A percentile compares a stretch with the other conserved stretches of the same genome.
These are phyloP conservation scores for Oxytorus armatus DNA, from an alignment of 2,888 invertebrate species.

Conservation along the genomic window DNA sequence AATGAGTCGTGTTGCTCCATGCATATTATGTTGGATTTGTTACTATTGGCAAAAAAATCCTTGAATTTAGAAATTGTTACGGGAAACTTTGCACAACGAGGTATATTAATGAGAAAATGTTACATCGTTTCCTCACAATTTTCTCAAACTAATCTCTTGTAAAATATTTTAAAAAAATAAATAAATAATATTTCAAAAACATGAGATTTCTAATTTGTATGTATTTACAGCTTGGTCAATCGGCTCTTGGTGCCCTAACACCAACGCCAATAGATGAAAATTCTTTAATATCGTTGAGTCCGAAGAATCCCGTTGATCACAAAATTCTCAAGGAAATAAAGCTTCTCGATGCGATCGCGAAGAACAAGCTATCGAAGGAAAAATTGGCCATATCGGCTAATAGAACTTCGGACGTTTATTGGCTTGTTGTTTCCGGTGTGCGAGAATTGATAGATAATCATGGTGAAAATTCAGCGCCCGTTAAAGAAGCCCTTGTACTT, in stretches of 20 bases:
- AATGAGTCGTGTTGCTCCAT: too few species aligned
- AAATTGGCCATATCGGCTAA: constrained; percentile 86
- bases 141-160: too few species aligned
- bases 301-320: constrained; percentile 86
- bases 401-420: constrained; percentile 88
- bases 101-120: too few species aligned
- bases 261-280: constrained; percentile 78
- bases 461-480: constrained; percentile 88
- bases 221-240: constrained; percentile 80
- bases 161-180: too few species aligned
- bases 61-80: too few species aligned
- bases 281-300: constrained; percentile 75
- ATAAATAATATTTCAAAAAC: too few species aligned
- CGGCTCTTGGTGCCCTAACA: constrained; percentile 82
- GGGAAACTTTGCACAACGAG: too few species aligned
- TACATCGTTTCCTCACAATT: too few species aligned
- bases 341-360: constrained; percentile 86
- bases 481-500: constrained; percentile 88
- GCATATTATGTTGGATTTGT: too few species aligned
- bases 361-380: constrained; percentile 86
- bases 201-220: too few species aligned
- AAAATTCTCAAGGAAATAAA: constrained; percentile 88
- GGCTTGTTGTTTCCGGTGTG: constrained; percentile 88
- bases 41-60: too few species aligned
- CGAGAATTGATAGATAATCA: constrained; percentile 88